phyloP scores from a whole-genome alignment of 2,888 invertebrate species.

The Miltochrista miniata region DNA sequence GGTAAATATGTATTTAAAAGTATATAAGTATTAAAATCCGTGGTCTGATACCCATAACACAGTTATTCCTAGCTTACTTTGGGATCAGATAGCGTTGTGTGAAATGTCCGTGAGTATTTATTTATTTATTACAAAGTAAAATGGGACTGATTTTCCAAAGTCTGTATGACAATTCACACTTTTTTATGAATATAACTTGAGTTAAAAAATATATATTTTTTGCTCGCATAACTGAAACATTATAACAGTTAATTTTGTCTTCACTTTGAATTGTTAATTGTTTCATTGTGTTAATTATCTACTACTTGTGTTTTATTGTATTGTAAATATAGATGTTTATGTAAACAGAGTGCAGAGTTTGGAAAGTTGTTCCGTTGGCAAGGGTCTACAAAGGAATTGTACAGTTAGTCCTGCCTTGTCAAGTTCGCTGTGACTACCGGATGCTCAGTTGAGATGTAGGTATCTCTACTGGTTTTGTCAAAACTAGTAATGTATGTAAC shows the following conservation, averaged over 20 bases:
- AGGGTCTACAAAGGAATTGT: constrained; percentile 81
- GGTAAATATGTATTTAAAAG: no score
- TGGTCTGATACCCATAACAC: no score
- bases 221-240: constrained; percentile 42
- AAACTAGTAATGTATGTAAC: constrained; percentile 70
- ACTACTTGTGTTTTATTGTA: constrained; percentile 57
- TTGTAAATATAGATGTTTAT: constrained; percentile 57
- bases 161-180: constrained; percentile 59
- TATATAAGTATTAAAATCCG: no score
- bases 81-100: no score
- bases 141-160: constrained; percentile 81
- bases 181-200: constrained; percentile 37
- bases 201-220: constrained; percentile 35
- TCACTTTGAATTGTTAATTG: constrained; percentile 65
- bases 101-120: no score
- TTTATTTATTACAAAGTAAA: constrained; percentile 83
- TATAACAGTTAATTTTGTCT: constrained; percentile 52
- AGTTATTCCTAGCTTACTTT: no score
- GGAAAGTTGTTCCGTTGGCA: constrained; percentile 80
- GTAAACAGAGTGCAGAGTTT: constrained; percentile 72
- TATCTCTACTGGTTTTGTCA: constrained; percentile 73
- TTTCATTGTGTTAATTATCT: constrained; percentile 54
- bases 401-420: constrained; percentile 84
- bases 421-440: constrained; percentile 81
- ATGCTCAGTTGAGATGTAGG: constrained; percentile 74